Conservation (phyloP, 2,888 invertebrate species). For the Unio delphinus region DNA sequence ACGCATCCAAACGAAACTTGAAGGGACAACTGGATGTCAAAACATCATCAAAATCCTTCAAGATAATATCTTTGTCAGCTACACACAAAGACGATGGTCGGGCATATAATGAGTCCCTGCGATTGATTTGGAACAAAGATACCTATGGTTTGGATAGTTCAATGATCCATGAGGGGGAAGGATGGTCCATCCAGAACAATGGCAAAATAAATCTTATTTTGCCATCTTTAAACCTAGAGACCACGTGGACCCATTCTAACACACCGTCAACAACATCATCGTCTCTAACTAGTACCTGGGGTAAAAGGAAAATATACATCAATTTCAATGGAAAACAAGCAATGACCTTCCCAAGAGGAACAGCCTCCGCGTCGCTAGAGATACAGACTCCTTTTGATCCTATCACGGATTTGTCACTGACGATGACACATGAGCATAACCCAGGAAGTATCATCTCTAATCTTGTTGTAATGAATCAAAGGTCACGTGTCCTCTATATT, state of each 20-base stretch:
- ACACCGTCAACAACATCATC: too few relatives aligned
- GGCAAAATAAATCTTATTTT: conserved; percentile 41
- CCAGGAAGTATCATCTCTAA: too few relatives aligned
- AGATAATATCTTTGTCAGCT: conserved; percentile 18
- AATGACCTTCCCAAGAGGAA: conserved; percentile 21
- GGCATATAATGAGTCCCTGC: conserved; percentile 19
- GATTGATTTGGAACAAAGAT: conserved; percentile 26
- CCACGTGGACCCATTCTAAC: conserved; percentile 44
- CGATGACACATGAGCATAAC: too few relatives aligned
- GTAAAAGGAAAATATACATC: conserved; percentile 22
- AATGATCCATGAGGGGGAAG: conserved; percentile 28
- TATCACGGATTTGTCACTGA: too few relatives aligned
- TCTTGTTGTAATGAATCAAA: too few relatives aligned
- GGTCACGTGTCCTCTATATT: conserved; percentile 16
- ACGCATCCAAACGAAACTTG: conserved; percentile 25
- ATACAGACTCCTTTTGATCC: conserved; percentile 20
- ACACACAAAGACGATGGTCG: conserved; percentile 33
- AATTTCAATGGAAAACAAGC: conserved; percentile 34
- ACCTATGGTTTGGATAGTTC: conserved; percentile 31
- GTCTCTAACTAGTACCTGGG: conserved; percentile 23
- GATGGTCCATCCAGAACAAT: conserved; percentile 36
- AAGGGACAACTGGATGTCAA: conserved; percentile 38
- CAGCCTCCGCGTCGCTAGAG: conserved; percentile 25
- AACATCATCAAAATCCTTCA: conserved; percentile 27
- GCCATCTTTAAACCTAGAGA: conserved; percentile 30